These are phyloP conservation scores for Caenorhabditis tropicalis DNA, from an alignment of 1,140 invertebrate genomes.

Conservation along the genomic window DNA sequence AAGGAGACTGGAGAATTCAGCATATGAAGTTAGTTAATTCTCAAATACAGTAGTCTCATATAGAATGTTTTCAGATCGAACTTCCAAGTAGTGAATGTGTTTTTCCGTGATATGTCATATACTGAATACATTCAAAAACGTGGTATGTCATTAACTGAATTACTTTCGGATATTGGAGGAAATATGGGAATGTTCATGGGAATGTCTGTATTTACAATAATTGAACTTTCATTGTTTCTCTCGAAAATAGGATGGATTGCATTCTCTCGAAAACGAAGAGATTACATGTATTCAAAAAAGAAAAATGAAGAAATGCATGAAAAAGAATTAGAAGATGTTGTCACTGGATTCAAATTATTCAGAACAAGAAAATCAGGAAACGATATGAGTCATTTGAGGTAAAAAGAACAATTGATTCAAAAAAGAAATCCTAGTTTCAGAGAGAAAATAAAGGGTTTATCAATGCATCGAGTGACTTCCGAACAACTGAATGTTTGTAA, in stretches of 20 bases:
- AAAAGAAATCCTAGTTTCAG: background rate
- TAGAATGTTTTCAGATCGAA: slow-evolving; percentile 59
- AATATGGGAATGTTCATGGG: slow-evolving; percentile 72
- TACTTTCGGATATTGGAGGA: slow-evolving; percentile 67
- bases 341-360: slow-evolving; percentile 52
- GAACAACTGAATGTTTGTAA: slow-evolving; percentile 36
- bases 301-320: slow-evolving; percentile 62
- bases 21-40: slow-evolving; percentile 53
- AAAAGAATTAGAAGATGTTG: slow-evolving; percentile 59
- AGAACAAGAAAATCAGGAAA: slow-evolving; percentile 41
- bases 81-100: slow-evolving; percentile 68
- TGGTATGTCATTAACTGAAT: slow-evolving; percentile 61
- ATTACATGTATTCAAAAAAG: slow-evolving; percentile 67
- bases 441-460: slow-evolving; percentile 13
- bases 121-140: slow-evolving; percentile 70
- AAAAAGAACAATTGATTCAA: background rate
- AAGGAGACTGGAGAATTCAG: slow-evolving; percentile 53
- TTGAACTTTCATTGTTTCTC: slow-evolving; percentile 64
- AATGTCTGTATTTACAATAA: slow-evolving; percentile 66
- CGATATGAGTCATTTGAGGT: slow-evolving; percentile 37
- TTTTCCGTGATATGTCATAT: slow-evolving; percentile 69
- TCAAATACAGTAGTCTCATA: background rate
- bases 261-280: slow-evolving; percentile 64
- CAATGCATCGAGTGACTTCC: slow-evolving; percentile 22
- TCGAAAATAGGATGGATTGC: slow-evolving; percentile 68